phyloP scores from a whole-genome alignment of 2,113 vertebrate species.

The Stomatorhinus ivindoensis region DNA sequence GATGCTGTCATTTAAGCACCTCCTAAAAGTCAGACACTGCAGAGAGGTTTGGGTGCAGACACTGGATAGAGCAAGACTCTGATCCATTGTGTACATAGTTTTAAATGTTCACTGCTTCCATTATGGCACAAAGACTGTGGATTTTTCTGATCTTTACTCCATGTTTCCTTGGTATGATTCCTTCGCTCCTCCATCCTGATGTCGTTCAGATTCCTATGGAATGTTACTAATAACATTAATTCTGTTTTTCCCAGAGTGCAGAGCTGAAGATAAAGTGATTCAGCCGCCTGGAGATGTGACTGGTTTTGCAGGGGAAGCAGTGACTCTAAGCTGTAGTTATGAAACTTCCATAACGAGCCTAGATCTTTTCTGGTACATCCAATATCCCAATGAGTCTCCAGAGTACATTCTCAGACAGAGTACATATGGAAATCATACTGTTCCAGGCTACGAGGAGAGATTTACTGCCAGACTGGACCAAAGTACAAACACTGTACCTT shows the following conservation, averaged over 20 bases:
- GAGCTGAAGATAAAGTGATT: neutral
- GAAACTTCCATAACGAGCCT: neutral
- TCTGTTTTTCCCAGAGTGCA: neutral
- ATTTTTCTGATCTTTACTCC: neutral
- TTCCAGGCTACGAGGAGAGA: neutral
- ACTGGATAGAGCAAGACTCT: neutral
- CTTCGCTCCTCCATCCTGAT: neutral
- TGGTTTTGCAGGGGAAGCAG: neutral
- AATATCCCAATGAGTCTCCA: neutral
- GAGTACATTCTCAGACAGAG: neutral
- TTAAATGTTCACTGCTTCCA: neutral
- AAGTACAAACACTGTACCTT: neutral
- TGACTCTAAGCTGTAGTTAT: neutral
- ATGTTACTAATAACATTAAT: neutral
- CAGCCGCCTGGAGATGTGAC: neutral
- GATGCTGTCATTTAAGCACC: neutral
- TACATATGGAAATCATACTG: neutral
- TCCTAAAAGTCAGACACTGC: neutral
- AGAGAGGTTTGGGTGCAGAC: neutral
- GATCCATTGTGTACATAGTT: neutral
- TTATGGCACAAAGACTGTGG: neutral
- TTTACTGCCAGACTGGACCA: neutral
- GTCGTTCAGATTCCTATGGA: neutral
- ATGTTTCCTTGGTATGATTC: neutral
- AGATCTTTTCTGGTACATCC: slow-evolving; percentile 4